A percentile compares a stretch with the other conserved stretches of the same genome.
Conservation (phyloP, 2,888 invertebrate species). For the Podabrus alpinus region DNA sequence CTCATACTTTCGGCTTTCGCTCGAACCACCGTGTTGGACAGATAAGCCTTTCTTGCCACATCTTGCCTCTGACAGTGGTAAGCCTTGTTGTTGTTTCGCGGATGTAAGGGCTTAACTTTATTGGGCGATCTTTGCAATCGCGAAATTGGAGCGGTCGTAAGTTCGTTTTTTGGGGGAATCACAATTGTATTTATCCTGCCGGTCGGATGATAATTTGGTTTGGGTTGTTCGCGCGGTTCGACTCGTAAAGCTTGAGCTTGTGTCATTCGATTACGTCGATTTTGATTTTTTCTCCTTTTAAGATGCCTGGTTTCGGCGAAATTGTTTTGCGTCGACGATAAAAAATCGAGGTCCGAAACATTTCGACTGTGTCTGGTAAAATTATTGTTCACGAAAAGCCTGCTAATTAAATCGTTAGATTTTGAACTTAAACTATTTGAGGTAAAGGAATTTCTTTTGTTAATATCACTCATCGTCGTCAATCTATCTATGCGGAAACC, state of each 20-base stretch:
- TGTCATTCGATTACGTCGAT: conserved; percentile 5
- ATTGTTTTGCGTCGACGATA: conserved; percentile 16
- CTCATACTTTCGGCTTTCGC: conserved; percentile 69
- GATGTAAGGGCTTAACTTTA: conserved; percentile 23
- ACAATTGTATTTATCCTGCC: conserved; percentile 30
- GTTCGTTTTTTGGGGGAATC: conserved; percentile 19
- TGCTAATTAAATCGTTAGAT: conserved; percentile 37
- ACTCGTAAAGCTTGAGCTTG: conserved; percentile 31
- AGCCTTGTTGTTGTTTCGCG: conserved; percentile 29
- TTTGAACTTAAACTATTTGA: conserved; percentile 40
- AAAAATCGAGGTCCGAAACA: conserved; percentile 15
- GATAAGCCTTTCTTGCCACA: conserved; percentile 66
- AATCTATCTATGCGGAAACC: conserved; percentile 56
- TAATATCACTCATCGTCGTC: conserved; percentile 49
- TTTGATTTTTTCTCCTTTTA: conserved; percentile 18
- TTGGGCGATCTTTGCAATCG: conserved; percentile 39
- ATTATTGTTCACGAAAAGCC: conserved; percentile 31
- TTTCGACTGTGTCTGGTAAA: conserved; percentile 14
- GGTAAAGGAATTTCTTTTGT: conserved; percentile 45
- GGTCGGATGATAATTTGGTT: conserved; percentile 12
- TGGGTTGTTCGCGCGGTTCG: conserved; percentile 24
- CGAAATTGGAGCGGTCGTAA: conserved; percentile 26
- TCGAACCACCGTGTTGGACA: conserved; percentile 69
- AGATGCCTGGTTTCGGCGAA: conserved; percentile 29
- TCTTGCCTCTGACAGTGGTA: conserved; percentile 66